phyloP scores from a whole-genome alignment of 2,888 invertebrate species.

The Acanthacorydalis orientalis region DNA sequence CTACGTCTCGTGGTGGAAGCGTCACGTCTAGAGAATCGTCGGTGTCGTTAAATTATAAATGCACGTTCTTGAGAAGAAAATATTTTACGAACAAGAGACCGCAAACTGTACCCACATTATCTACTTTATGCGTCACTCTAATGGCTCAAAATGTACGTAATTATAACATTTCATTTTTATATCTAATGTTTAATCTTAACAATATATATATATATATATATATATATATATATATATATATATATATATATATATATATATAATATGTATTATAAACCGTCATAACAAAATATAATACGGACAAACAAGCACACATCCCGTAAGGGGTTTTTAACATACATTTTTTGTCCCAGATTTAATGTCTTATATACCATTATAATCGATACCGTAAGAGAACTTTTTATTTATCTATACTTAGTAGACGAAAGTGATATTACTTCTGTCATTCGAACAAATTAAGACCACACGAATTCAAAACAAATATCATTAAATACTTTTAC shows the following conservation, averaged over 20 bases:
- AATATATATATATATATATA: constrained; percentile 2
- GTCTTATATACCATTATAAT: no score
- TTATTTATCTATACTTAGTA: no score
- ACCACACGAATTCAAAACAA: no score
- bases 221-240: constrained; percentile 1
- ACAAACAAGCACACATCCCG: no score
- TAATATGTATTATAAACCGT: background rate
- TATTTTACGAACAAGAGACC: background rate
- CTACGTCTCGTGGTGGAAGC: background rate
- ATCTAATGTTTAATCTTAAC: background rate
- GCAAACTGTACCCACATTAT: constrained; percentile 5
- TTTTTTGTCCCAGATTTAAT: no score
- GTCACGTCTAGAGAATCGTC: background rate
- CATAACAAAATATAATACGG: no score
- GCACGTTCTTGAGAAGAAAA: background rate
- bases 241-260: constrained; percentile 4
- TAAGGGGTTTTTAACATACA: no score
- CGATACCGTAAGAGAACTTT: no score
- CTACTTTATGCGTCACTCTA: constrained; percentile 7
- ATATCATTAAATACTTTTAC: no score
- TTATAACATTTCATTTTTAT: background rate
- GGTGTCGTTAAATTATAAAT: background rate
- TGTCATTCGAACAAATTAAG: no score
- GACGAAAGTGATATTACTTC: no score
- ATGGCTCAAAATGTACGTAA: constrained; percentile 8